Conservation (phyloP, 2,888 invertebrate genomes). For the Atherix ibis region DNA sequence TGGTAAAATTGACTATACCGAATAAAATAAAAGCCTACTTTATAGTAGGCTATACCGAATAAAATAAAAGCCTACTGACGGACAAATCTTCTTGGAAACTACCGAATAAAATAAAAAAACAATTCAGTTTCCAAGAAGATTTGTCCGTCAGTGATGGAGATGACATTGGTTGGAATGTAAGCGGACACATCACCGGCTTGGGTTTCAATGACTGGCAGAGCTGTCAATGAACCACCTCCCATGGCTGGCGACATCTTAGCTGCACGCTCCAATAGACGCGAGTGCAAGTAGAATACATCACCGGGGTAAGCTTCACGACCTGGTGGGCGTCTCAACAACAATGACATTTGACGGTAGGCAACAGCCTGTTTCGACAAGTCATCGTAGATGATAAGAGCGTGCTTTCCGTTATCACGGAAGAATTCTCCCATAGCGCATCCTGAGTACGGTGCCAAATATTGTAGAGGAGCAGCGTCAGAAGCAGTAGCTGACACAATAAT, state of each 20-base stretch:
- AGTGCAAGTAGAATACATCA: slow-evolving; percentile 99
- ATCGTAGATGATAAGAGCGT: slow-evolving; percentile 98
- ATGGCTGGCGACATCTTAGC: slow-evolving; percentile 94
- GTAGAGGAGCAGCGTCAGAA: slow-evolving; percentile 98
- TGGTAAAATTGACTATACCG: too few species aligned
- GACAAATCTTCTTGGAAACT: too few species aligned
- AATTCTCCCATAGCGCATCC: slow-evolving; percentile 99
- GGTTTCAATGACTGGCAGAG: slow-evolving; percentile 96
- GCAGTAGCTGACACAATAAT: slow-evolving; percentile 98
- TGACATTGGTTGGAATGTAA: slow-evolving; percentile 99
- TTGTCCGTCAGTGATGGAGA: slow-evolving; percentile 99
- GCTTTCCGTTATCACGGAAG: slow-evolving; percentile 98
- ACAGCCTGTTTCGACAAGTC: slow-evolving; percentile 99
- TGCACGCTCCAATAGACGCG: slow-evolving; percentile 95
- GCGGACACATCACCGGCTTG: slow-evolving; percentile 99
- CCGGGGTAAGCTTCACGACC: slow-evolving; percentile 99
- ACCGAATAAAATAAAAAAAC: slow-evolving; percentile 98
- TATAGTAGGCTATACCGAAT: too few species aligned
- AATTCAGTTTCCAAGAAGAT: slow-evolving; percentile 99
- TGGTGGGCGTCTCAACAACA: slow-evolving; percentile 96
- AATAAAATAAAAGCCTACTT: too few species aligned
- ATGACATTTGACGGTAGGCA: slow-evolving; percentile 98
- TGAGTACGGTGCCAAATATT: slow-evolving; percentile 97
- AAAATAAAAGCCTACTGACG: too few species aligned
- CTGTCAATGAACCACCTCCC: slow-evolving; percentile 94